Percentiles rank a stretch among this genome's conserved stretches.
These are phyloP conservation scores for Zootermopsis nevadensis DNA, from an alignment of 2,888 invertebrate species.

Conservation along the genomic window DNA sequence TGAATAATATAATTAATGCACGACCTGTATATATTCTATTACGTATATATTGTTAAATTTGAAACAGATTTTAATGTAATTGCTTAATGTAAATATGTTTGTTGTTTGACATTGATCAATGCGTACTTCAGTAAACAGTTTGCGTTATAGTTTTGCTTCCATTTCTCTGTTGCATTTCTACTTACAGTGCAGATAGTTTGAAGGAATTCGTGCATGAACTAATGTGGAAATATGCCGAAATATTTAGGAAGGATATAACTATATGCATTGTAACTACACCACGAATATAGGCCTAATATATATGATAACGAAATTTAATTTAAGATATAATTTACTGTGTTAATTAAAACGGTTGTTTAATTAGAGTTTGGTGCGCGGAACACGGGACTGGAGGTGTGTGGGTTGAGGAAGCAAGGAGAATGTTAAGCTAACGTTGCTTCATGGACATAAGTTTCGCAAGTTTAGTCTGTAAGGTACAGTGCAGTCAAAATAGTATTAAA, in stretches of 20 bases:
- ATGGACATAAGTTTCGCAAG: conserved; percentile 42
- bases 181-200: neutral
- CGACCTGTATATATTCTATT: no score
- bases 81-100: no score
- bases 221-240: conserved; percentile 4
- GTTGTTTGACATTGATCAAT: no score
- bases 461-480: conserved; percentile 43
- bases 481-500: conserved; percentile 8
- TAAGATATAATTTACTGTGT: conserved; percentile 65
- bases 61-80: no score
- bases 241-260: conserved; percentile 20
- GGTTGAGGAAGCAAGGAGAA: conserved; percentile 50
- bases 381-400: conserved; percentile 58
- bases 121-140: no score
- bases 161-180: no score
- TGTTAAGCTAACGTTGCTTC: conserved; percentile 44
- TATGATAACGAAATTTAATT: conserved; percentile 64
- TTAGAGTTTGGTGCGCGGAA: conserved; percentile 61
- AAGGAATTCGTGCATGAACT: neutral
- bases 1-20: no score
- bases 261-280: conserved; percentile 35
- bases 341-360: conserved; percentile 68
- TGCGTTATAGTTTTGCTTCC: no score
- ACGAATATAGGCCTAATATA: conserved; percentile 44
- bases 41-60: no score